phyloP scores from a whole-genome alignment of 2,113 vertebrate species.

The Nothocercus nigrocapillus region DNA sequence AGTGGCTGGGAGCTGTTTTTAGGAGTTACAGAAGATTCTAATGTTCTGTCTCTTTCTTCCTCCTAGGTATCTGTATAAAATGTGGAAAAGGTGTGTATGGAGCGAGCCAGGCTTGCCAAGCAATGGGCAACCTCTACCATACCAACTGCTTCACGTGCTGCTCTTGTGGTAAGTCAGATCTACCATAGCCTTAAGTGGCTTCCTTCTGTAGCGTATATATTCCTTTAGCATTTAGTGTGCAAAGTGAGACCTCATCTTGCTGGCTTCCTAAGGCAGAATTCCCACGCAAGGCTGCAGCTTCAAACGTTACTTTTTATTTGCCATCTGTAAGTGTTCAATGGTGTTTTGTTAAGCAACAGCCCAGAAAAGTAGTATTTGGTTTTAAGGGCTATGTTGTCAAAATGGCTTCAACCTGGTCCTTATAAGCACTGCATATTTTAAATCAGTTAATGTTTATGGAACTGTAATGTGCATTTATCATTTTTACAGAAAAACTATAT shows the following conservation, averaged over 20 bases:
- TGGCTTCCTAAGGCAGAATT: not conserved
- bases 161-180: slow-evolving; percentile 91
- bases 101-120: slow-evolving; percentile 97
- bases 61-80: slow-evolving; percentile 94
- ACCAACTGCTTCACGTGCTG: slow-evolving; percentile 98
- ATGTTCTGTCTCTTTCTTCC: slow-evolving; percentile 31
- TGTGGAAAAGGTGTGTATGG: slow-evolving; percentile 97
- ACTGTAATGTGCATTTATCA: not conserved
- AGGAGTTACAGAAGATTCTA: not conserved
- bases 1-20: rapidly evolving
- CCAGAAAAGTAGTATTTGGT: slow-evolving; percentile 4
- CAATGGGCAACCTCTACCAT: slow-evolving; percentile 97
- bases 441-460: not conserved
- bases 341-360: slow-evolving; percentile 32
- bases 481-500: not conserved
- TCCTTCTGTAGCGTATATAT: not conserved
- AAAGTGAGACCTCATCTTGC: not conserved
- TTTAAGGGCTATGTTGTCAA: not conserved
- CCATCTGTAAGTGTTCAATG: slow-evolving; percentile 23
- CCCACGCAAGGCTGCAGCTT: not conserved
- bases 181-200: not conserved
- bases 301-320: slow-evolving; percentile 4
- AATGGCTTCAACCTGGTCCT: not conserved
- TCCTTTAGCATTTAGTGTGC: not conserved
- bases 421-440: not conserved